Conservation (phyloP, 2,888 invertebrate species). For the Xylota sylvarum region DNA sequence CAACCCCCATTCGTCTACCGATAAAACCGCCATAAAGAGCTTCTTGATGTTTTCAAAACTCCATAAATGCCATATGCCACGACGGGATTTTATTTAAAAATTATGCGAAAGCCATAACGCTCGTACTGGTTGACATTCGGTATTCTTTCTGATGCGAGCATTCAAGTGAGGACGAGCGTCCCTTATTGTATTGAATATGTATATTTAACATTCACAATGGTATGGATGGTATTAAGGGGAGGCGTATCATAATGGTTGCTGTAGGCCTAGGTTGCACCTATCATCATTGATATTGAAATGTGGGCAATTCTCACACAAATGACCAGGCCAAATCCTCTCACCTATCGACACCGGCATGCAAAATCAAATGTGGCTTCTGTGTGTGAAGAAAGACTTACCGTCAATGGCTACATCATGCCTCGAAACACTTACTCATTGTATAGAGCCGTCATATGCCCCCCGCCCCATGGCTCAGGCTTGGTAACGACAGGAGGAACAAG, state of each 20-base stretch:
- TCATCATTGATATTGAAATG: slow-evolving; percentile 71
- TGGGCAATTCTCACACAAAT: slow-evolving; percentile 59
- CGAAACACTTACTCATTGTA: slow-evolving; percentile 62
- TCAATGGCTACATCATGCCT: slow-evolving; percentile 54
- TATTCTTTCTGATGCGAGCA: slow-evolving; percentile 36
- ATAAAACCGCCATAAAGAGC: slow-evolving; percentile 74
- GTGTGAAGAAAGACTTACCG: slow-evolving; percentile 35
- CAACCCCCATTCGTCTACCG: slow-evolving; percentile 62
- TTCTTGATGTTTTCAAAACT: slow-evolving; percentile 76
- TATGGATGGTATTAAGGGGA: neutral
- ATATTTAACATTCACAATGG: slow-evolving; percentile 60
- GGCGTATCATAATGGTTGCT: slow-evolving; percentile 14
- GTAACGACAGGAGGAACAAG: slow-evolving; percentile 67
- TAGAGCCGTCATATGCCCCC: neutral
- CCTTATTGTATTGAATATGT: slow-evolving; percentile 45
- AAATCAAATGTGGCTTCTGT: slow-evolving; percentile 51
- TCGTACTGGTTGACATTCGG: slow-evolving; percentile 63
- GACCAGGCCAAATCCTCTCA: slow-evolving; percentile 33
- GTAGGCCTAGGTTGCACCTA: slow-evolving; percentile 28
- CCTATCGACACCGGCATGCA: slow-evolving; percentile 27
- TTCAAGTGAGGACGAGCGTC: slow-evolving; percentile 40
- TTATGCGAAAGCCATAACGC: slow-evolving; percentile 70
- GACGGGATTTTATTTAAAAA: slow-evolving; percentile 75
- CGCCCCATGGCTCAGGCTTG: slow-evolving; percentile 8
- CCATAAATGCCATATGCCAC: slow-evolving; percentile 74